Evolutionary conservation across 2,113 vertebrate genomes (phyloP).

Genomic region (Tetraodon nigroviridis): DNA sequence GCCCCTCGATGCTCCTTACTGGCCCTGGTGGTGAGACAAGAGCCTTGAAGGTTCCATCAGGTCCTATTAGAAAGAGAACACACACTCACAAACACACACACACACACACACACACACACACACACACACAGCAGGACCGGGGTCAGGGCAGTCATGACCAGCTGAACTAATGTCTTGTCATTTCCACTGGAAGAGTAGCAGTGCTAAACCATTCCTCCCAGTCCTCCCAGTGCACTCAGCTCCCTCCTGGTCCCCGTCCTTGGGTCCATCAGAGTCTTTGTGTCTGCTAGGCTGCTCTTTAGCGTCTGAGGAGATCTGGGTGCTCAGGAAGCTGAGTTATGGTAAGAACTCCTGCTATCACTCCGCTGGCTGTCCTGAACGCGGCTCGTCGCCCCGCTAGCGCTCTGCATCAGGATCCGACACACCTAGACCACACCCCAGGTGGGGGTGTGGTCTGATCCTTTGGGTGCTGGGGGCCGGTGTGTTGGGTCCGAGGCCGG

Average conservation of each 20-base stretch:
- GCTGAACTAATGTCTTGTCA: too few relatives aligned
- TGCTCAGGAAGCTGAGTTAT: conserved; percentile 64
- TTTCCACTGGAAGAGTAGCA: not conserved
- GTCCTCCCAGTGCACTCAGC: not conserved
- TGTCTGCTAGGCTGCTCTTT: conserved; percentile 65
- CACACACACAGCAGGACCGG: too few relatives aligned
- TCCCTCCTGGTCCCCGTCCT: conserved; percentile 7
- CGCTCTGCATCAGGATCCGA: conserved; percentile 34
- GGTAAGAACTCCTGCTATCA: conserved; percentile 60
- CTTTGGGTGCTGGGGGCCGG: too few relatives aligned
- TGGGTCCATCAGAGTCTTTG: conserved; percentile 57
- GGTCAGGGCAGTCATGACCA: too few relatives aligned
- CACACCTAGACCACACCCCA: conserved; percentile 8
- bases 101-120: too few relatives aligned
- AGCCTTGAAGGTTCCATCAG: too few relatives aligned
- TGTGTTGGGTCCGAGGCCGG: not conserved
- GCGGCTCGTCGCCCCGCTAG: conserved; percentile 34
- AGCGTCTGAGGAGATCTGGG: conserved; percentile 70
- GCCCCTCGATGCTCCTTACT: not conserved
- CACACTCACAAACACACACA: too few relatives aligned
- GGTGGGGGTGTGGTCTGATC: too few relatives aligned
- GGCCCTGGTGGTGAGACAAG: not conserved
- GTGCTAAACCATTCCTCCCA: not conserved
- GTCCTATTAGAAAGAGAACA: not conserved
- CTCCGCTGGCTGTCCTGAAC: conserved; percentile 31